These are phyloP conservation scores for Apocrypta bakeri DNA, from an alignment of 1,140 invertebrate genomes.

Conservation along the genomic window DNA sequence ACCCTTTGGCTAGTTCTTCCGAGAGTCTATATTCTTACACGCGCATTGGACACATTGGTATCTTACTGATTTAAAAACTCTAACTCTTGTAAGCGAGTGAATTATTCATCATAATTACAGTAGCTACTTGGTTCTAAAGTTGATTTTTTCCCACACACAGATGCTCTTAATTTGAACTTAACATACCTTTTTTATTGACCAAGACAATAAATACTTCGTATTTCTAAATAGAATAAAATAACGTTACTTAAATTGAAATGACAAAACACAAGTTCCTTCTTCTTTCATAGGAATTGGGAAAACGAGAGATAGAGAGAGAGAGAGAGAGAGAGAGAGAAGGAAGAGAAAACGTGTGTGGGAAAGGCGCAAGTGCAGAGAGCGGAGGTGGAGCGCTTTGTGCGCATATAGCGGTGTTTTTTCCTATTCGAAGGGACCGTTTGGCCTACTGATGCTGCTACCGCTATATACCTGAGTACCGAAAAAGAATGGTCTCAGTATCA, in stretches of 20 bases:
- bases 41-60: not conserved
- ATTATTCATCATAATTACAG: no score
- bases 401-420: not conserved
- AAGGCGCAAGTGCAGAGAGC: constrained; percentile 25
- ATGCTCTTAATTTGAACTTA: not conserved
- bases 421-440: constrained; percentile 13
- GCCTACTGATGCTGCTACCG: not conserved
- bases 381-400: not conserved
- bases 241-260: no score
- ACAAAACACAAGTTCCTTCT: constrained; percentile 21
- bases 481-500: constrained; percentile 12
- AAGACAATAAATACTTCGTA: no score
- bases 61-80: constrained; percentile 12
- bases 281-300: constrained; percentile 13
- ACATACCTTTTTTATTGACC: not conserved
- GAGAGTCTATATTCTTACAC: constrained; percentile 5
- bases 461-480: not conserved
- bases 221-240: no score
- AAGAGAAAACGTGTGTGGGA: constrained; percentile 33
- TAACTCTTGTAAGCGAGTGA: no score
- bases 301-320: no score
- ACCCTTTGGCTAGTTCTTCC: constrained; percentile 11
- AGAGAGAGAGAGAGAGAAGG: constrained; percentile 2
- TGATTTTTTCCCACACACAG: not conserved
- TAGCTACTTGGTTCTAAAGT: not conserved